Conservation (phyloP, 1,140 invertebrate genomes). For the Chlorops oryzae region DNA sequence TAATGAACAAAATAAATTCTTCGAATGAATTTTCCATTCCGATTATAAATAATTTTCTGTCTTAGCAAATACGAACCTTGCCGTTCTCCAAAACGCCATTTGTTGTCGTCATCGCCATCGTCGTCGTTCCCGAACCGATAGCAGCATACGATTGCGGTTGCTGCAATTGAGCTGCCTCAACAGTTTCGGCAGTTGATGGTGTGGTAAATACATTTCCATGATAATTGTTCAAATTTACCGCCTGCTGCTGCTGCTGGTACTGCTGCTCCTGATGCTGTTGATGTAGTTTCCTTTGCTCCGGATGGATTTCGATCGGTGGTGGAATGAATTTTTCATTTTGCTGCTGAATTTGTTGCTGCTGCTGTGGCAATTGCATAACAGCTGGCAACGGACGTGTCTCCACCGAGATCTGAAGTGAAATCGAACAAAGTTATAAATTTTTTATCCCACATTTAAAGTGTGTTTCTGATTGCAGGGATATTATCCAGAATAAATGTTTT, state of each 20-base stretch:
- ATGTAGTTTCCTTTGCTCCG: conserved; percentile 23
- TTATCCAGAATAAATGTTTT: no score
- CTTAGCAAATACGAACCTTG: conserved; percentile 25
- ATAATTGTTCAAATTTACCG: conserved; percentile 24
- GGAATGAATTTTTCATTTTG: conserved; percentile 38
- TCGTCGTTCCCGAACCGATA: no score
- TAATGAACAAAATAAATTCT: background rate
- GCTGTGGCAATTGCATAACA: conserved; percentile 4
- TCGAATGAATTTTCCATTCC: no score
- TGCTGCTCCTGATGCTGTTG: conserved; percentile 17
- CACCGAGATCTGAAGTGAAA: conserved; percentile 33
- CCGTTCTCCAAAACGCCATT: conserved; percentile 44
- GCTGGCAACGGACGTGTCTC: conserved; percentile 40
- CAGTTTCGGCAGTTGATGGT: conserved; percentile 20
- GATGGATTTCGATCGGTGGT: conserved; percentile 37
- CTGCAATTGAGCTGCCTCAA: conserved; percentile 7
- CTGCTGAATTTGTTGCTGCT: conserved; percentile 12
- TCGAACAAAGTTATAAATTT: background rate
- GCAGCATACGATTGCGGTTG: conserved; percentile 15
- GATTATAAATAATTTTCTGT: background rate
- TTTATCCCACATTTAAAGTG: no score
- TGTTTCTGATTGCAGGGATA: no score
- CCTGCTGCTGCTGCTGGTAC: conserved; percentile 18
- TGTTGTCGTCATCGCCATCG: conserved; percentile 10
- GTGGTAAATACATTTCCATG: conserved; percentile 39